Evolutionary conservation across 2,113 vertebrate genomes (phyloP).

Genomic region (Gobio gobio): DNA sequence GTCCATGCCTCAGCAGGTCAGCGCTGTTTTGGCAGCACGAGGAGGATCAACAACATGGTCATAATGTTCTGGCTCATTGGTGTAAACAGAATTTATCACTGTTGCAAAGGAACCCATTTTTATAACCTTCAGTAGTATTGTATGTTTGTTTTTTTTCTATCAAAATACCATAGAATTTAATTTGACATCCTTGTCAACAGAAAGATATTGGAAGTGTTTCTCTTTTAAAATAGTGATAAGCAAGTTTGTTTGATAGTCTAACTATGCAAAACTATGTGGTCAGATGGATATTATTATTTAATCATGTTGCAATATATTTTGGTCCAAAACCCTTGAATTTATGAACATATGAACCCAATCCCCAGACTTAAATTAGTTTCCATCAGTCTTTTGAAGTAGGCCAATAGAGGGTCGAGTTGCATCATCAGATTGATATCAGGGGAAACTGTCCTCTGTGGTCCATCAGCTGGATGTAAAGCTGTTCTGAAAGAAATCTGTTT

Average conservation of each 20-base stretch:
- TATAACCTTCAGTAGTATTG: not conserved
- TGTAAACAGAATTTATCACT: not conserved
- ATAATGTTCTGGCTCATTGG: too few relatives aligned
- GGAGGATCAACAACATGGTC: too few relatives aligned
- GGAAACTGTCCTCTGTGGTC: not conserved
- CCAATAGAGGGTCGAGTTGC: not conserved
- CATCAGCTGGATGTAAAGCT: not conserved
- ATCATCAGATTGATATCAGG: constrained; percentile 21
- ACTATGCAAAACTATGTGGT: not conserved
- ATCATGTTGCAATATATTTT: not conserved
- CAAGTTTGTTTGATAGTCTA: not conserved
- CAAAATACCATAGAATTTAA: not conserved
- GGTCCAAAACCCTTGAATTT: not conserved
- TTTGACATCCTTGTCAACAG: not conserved
- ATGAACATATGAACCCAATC: not conserved
- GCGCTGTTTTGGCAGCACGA: too few relatives aligned
- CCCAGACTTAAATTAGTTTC: constrained; percentile 3
- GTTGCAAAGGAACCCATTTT: not conserved
- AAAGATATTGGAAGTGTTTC: not conserved
- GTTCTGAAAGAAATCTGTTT: not conserved
- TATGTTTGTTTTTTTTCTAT: too few relatives aligned
- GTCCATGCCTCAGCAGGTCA: too few relatives aligned
- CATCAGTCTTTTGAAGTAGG: constrained; percentile 20
- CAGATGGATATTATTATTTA: constrained; percentile 2
- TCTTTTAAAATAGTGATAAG: not conserved